A percentile compares a stretch with the other conserved stretches of the same genome.
These are phyloP conservation scores for Sphaeridia pumilis DNA, from an alignment of 2,888 invertebrate genomes.

Conservation along the genomic window DNA sequence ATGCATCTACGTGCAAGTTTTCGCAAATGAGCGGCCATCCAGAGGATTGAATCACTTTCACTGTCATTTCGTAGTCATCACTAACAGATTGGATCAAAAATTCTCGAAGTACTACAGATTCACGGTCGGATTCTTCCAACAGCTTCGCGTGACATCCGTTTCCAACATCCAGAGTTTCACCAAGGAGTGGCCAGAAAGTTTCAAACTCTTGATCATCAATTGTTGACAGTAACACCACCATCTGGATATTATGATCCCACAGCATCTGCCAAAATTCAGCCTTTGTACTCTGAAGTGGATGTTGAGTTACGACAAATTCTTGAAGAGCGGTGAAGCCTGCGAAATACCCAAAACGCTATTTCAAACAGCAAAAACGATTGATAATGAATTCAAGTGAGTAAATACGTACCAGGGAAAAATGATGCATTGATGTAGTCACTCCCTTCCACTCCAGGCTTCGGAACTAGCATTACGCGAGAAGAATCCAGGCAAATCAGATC, in stretches of 20 bases:
- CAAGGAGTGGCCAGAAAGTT: constrained; percentile 79
- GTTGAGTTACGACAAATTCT: constrained; percentile 91
- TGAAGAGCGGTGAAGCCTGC: constrained; percentile 67
- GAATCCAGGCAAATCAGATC: constrained; percentile 74
- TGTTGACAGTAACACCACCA: constrained; percentile 62
- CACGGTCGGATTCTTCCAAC: constrained; percentile 52
- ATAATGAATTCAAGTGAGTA: not conserved
- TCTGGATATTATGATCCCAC: constrained; percentile 91
- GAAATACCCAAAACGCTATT: too few species aligned
- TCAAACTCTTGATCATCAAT: constrained; percentile 56
- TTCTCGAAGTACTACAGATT: constrained; percentile 53
- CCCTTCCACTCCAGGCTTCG: constrained; percentile 77
- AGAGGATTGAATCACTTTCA: constrained; percentile 73
- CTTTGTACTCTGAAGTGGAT: constrained; percentile 65
- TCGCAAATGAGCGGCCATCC: constrained; percentile 67
- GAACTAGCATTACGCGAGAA: constrained; percentile 78
- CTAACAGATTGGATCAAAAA: constrained; percentile 76
- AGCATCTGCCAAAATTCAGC: constrained; percentile 91
- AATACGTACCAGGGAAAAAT: constrained; percentile 52
- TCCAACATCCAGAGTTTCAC: constrained; percentile 59
- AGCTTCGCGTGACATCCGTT: constrained; percentile 66
- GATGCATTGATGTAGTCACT: constrained; percentile 93
- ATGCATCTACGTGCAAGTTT: constrained; percentile 44
- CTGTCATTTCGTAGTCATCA: constrained; percentile 87
- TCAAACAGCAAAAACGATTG: too few species aligned